Evolutionary conservation across 2,797 vertebrate species (phyloP), one percentile per base, ranked within the genome.

Genomic region (Uromys caudimaculatus): DNA sequence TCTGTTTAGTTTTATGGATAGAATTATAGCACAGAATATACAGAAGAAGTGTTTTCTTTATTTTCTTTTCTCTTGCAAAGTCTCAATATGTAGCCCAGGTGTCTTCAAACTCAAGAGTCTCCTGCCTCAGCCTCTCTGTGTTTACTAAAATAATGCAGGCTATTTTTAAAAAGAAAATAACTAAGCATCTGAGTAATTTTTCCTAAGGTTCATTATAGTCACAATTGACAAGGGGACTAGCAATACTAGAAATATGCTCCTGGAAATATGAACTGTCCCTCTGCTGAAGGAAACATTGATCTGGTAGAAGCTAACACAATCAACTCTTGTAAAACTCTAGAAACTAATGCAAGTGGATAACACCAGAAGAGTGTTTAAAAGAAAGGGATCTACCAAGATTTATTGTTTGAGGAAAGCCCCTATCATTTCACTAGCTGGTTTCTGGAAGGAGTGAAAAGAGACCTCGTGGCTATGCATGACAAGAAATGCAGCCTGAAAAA

Each of bases 1-100:
- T 69, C 93, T 92, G 35, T 90, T 95, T 69, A 75, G 11, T 86
- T 91, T 58, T 5, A 35, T 83, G 29, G 12, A 54, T n/a, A 88
- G 11, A 83, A 67, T 83, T 92, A 76, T 64, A 76, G 16, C 88
- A 92, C 0, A 87, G 8, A 60, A 60, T 47, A 75, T 29, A 81
- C 29, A 56, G 14, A 89, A 41, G 23, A 73, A 17, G 13, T 87
- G 1, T 71, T 87, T 71, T 29, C 60, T 84, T 64, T 64, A 58
- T 62, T 64, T 62, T 3, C 29, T 21, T 19, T 21, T 54, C 23
- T 50, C 23, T 38, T 35, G 38, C 35, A 67, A 5, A 54, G 14
- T 54, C 76, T 44, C 7, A 44, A 7, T 69, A 32, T 13, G 4
- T 14, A 69, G 32, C 50, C 12, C n/a, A 56, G 24, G 4, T 69